Evolutionary conservation across 1,140 invertebrate species (phyloP), one percentile per base, ranked within the genome.

Genomic region (Eumaeus atala): DNA sequence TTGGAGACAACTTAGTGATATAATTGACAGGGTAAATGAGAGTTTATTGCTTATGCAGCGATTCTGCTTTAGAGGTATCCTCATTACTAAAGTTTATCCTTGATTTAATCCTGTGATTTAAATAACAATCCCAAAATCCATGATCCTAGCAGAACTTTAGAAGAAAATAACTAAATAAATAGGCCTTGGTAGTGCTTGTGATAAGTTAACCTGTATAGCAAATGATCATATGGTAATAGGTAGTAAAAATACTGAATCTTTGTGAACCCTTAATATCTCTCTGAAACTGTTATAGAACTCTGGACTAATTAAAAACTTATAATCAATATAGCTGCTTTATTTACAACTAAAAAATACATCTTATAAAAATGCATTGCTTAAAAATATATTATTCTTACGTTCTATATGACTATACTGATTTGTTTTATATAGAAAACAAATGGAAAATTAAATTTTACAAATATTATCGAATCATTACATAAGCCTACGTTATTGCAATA

Each of bases 271-370:
- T 16, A 42, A n/a, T n/a, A 42, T 42, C n/a, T 9, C 37, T 40
- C 11, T 40, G 37, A 40, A 40, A 42, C 9, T 16, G 9, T n/a
- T 42, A 16, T 42, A 4, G 17, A 16, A 28, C 21, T 3, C 21
- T 28, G 21, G 6, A 28, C 6, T 6, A 28, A 3, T 28, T 2
- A 28, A 28, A 28, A 2, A 2, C 12, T 16, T 12, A 16, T 44
- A 16, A 44, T 44, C 12, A 14, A 44, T 44, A 44, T 17, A 17
- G 21, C 21, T 10, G 35, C 14, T 42, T 42, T 42, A 42, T 42
- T 44, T 16, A 44, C 16, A 17, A 44, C 16, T 16, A 44, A 44
- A 44, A 16, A 16, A 44, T 14, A 44, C 16, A 8, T 44, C 16
- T 40, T 28, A 28, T 28, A 28, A 28, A 28, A 28, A 28, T 28